Percentiles rank a stretch among this genome's conserved stretches.
These are phyloP conservation scores for Hipparchia semele DNA, from an alignment of 2,888 invertebrate species.

Conservation along the genomic window DNA sequence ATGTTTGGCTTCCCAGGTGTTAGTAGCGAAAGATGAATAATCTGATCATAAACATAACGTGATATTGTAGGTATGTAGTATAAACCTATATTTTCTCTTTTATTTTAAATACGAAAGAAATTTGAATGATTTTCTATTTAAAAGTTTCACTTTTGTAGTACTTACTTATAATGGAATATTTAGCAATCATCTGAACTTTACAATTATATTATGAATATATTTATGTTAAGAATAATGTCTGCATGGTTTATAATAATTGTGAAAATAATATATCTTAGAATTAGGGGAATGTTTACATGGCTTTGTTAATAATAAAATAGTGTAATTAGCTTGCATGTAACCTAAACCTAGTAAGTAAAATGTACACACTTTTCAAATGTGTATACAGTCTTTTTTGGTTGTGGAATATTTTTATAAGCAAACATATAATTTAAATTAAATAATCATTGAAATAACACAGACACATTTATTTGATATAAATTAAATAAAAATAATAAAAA, in stretches of 20 bases:
- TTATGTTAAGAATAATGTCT: background rate
- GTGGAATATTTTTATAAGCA: slow-evolving; percentile 24
- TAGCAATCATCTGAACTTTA: background rate
- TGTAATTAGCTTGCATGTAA: slow-evolving; percentile 30
- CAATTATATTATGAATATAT: background rate
- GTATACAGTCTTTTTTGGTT: slow-evolving; percentile 67
- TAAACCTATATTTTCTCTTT: background rate
- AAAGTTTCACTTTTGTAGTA: background rate
- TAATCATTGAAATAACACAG: background rate
- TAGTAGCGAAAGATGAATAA: slow-evolving; percentile 28
- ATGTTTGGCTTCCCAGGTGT: slow-evolving; percentile 32
- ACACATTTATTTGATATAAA: slow-evolving; percentile 3
- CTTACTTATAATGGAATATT: too few species aligned
- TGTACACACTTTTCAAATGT: slow-evolving; percentile 71
- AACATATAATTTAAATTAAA: slow-evolving; percentile 12
- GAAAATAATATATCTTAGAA: slow-evolving; percentile 26
- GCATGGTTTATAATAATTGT: slow-evolving; percentile 20
- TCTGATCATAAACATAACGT: background rate
- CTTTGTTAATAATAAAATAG: slow-evolving; percentile 28
- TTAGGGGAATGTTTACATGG: slow-evolving; percentile 39
- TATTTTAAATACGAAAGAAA: too few species aligned
- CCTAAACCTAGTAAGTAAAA: slow-evolving; percentile 41
- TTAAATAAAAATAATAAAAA: background rate
- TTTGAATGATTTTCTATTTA: too few species aligned
- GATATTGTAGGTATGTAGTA: too few species aligned